Evolutionary conservation across 2,113 vertebrate species (phyloP), one percentile per base, ranked within the genome.

Genomic region (Halichoerus grypus): DNA sequence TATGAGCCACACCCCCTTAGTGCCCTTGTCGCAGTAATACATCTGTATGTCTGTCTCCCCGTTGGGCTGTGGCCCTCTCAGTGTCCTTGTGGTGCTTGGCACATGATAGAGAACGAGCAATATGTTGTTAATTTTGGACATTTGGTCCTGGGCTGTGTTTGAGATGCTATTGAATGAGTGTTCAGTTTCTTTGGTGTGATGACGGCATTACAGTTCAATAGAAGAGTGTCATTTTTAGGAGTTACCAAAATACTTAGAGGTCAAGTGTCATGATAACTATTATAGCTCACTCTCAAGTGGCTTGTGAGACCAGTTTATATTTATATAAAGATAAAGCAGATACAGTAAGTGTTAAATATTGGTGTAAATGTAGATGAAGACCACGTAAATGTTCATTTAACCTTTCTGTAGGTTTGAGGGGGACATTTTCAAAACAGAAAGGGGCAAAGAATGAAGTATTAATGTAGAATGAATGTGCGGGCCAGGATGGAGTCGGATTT

Each of bases 21-120:
- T 2, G 4, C 7, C 39, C 8, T 2, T 7, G 15, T 36, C 13
- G 0, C 4, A 0, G 55, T 6, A 28, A 19, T 51, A 13, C 1
- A 1, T 10, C 12, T 12, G 26, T 22, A 61, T 15, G 6, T 49
- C 57, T 22, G 18, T 81, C 53, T 19, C 8, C n/a, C 24, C 12
- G 2, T 2, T 22, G 61, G 13, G 1, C 28, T 28, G 7, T 49
- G 74, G n/a, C 42, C 49, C 6, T 61, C 46, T 24, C 28, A 22
- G 15, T 39, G n/a, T 6, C 26, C 12, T 84, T 39, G 31, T 57
- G 61, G 36, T 46, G 10, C 19, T 9, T 36, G 28, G 72, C 31
- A 31, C 18, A 7, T 16, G 33, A 51, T 12, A 39, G 81, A 46
- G 31, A 57, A 33, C 11, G 3, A 79, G 81, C 82, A 42, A 0